Conservation (phyloP, 2,113 vertebrate species). For the Ptyas mucosa region DNA sequence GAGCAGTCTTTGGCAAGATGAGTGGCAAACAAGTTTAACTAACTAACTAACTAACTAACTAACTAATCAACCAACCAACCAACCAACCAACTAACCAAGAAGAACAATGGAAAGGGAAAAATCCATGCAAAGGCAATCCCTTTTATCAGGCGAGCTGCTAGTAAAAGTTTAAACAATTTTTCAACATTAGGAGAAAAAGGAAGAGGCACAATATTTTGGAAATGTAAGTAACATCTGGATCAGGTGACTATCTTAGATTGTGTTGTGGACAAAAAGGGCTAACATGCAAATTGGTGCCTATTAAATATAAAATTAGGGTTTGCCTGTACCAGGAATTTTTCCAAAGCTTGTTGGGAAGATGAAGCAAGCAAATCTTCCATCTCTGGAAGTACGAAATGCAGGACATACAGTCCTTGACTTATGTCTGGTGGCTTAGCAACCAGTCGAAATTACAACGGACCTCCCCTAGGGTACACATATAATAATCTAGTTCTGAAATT, state of each 20-base stretch:
- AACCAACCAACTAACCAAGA: too few species aligned
- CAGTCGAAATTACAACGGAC: fast-evolving
- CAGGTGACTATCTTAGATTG: neutral
- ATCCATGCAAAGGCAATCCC: neutral
- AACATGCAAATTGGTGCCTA: neutral
- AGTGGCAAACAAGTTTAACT: neutral
- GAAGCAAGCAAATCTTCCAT: neutral
- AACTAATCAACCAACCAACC: too few species aligned
- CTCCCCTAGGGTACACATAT: neutral
- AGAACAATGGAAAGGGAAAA: neutral
- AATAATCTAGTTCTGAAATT: neutral
- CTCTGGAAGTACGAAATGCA: neutral
- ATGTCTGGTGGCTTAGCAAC: neutral
- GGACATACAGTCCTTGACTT: neutral
- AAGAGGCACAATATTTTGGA: neutral
- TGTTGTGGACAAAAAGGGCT: neutral
- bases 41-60: too few species aligned
- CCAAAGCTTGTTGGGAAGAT: neutral
- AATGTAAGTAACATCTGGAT: neutral
- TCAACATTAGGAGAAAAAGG: neutral
- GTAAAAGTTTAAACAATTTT: neutral
- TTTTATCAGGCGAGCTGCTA: neutral
- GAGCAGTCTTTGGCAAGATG: neutral
- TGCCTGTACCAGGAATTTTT: neutral
- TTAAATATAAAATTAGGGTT: neutral